These are phyloP conservation scores for Acrossocheilus wenchowensis DNA, from an alignment of 2,797 vertebrate species.

Conservation along the genomic window DNA sequence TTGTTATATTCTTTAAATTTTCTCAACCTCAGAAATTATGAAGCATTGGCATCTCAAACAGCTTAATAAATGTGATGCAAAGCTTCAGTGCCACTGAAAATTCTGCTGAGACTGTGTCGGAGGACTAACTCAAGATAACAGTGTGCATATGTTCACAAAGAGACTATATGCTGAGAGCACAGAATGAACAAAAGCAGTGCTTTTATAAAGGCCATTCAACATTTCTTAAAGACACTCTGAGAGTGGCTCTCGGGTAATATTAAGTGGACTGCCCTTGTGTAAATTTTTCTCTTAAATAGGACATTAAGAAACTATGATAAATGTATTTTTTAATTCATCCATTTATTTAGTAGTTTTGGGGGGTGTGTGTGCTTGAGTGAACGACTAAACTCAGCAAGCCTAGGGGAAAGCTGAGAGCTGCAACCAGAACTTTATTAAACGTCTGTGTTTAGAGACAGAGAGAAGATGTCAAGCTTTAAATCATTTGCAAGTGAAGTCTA, in stretches of 20 bases:
- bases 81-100: constrained; percentile 2
- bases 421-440: constrained; percentile 20
- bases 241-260: constrained; percentile 6
- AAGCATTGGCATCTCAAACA: constrained; percentile 3
- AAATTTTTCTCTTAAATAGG: constrained; percentile 25
- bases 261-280: constrained; percentile 2
- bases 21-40: background rate
- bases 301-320: constrained; percentile 12
- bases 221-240: background rate
- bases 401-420: constrained; percentile 1
- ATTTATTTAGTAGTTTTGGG: background rate
- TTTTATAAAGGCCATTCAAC: constrained; percentile 15
- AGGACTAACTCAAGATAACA: constrained; percentile 13
- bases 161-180: background rate
- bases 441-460: constrained; percentile 23
- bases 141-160: background rate
- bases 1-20: background rate
- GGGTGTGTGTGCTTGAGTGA: background rate
- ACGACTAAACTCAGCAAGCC: constrained; percentile 19
- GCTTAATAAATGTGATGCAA: constrained; percentile 14
- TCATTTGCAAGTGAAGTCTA: constrained; percentile 20
- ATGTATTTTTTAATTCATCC: constrained; percentile 17
- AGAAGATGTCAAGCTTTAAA: constrained; percentile 21
- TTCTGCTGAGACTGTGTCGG: background rate
- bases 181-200: constrained; percentile 2